Conservation (phyloP, 2,797 vertebrate species). For the Sebastes steindachneri region DNA sequence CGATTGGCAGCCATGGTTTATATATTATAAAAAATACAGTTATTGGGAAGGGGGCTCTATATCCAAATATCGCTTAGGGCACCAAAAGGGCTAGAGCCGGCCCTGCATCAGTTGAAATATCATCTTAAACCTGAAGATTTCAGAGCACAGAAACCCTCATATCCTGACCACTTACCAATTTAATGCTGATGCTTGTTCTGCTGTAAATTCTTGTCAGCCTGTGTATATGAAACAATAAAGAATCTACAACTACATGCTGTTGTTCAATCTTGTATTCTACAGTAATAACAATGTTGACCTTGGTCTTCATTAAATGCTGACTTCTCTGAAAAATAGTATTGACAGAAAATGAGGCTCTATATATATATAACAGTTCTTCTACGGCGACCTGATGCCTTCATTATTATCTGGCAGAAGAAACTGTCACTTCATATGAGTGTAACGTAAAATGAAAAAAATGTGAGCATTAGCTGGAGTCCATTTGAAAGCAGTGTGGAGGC, state of each 20-base stretch:
- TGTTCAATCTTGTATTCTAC: neutral
- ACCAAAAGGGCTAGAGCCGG: too few relatives aligned
- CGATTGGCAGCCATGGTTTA: fast-evolving
- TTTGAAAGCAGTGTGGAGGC: conserved; percentile 14
- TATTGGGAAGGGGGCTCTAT: too few relatives aligned
- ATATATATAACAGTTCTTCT: neutral
- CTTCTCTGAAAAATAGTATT: neutral
- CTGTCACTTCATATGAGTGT: conserved; percentile 5
- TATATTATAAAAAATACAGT: too few relatives aligned
- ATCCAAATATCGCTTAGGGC: too few relatives aligned
- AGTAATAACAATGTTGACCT: neutral
- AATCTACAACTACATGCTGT: neutral
- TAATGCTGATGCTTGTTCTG: neutral
- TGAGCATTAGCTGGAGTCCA: conserved; percentile 1
- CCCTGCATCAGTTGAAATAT: neutral
- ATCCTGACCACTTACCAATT: neutral
- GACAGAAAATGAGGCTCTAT: neutral
- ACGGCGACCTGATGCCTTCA: neutral
- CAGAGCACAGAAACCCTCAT: neutral
- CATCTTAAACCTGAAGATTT: neutral
- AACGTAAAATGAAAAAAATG: conserved; percentile 16
- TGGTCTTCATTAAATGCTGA: neutral
- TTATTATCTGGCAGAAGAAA: conserved; percentile 22
- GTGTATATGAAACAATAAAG: neutral
- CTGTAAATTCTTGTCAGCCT: neutral